Conservation (phyloP, 2,113 vertebrate genomes). For the Saccopteryx leptura region DNA sequence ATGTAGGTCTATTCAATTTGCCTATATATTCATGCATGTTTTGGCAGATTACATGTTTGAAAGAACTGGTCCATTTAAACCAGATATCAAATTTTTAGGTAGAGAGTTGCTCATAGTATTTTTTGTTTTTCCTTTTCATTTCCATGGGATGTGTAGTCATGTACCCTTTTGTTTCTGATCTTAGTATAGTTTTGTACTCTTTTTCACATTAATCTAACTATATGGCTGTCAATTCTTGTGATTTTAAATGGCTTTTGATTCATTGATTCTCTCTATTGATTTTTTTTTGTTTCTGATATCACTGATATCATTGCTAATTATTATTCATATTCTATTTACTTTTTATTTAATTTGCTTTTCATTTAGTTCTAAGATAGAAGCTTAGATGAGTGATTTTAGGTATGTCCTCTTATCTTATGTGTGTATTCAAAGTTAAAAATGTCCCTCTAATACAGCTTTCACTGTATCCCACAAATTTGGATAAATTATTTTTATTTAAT, state of each 20-base stretch:
- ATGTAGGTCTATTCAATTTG: background rate
- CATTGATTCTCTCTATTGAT: background rate
- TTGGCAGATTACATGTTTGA: background rate
- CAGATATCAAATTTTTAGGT: background rate
- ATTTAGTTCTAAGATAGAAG: background rate
- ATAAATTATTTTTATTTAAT: background rate
- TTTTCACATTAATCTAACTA: background rate
- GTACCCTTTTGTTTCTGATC: background rate
- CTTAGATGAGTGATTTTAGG: background rate
- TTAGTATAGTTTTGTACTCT: background rate
- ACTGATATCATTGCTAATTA: background rate
- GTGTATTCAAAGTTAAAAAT: background rate
- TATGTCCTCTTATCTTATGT: background rate
- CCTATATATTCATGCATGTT: background rate
- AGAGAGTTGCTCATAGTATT: background rate
- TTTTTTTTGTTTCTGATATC: background rate
- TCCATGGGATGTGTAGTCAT: background rate
- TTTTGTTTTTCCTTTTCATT: background rate
- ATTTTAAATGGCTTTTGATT: background rate
- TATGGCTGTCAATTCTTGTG: background rate
- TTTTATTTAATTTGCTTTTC: background rate
- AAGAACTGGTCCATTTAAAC: background rate
- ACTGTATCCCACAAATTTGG: background rate
- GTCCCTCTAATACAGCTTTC: background rate
- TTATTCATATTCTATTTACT: background rate